Percentiles rank a stretch among this genome's conserved stretches.
These are phyloP conservation scores for Phoebastria nigripes DNA, from an alignment of 2,797 vertebrate species.

Conservation along the genomic window DNA sequence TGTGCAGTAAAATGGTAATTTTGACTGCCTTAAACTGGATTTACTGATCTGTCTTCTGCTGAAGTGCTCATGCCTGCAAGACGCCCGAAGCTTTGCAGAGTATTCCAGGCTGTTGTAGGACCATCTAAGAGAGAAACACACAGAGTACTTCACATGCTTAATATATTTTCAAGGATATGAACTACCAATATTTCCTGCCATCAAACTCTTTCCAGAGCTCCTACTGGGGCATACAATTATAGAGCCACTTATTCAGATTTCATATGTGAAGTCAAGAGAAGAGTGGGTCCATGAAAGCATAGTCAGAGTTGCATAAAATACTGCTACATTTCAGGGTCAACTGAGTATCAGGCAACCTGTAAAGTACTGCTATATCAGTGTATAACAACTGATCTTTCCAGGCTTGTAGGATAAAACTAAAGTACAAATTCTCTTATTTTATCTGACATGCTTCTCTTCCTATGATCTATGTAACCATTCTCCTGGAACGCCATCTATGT, in stretches of 20 bases:
- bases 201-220: neutral
- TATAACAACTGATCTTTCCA: neutral
- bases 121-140: neutral
- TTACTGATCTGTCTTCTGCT: neutral
- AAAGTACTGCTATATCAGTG: neutral
- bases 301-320: neutral
- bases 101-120: neutral
- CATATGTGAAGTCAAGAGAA: neutral
- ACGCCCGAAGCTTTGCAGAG: neutral
- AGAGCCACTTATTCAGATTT: neutral
- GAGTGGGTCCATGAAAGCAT: neutral
- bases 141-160: neutral
- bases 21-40: neutral
- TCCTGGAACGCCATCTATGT: neutral
- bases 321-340: neutral
- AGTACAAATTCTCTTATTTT: neutral
- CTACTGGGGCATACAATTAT: neutral
- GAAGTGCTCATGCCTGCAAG: neutral
- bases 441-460: neutral
- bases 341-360: neutral
- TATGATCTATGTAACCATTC: neutral
- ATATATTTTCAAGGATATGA: neutral
- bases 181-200: neutral
- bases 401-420: neutral
- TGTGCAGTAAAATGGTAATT: neutral